Conservation (phyloP, 2,797 vertebrate species). For the Petrocephalus sullivani region DNA sequence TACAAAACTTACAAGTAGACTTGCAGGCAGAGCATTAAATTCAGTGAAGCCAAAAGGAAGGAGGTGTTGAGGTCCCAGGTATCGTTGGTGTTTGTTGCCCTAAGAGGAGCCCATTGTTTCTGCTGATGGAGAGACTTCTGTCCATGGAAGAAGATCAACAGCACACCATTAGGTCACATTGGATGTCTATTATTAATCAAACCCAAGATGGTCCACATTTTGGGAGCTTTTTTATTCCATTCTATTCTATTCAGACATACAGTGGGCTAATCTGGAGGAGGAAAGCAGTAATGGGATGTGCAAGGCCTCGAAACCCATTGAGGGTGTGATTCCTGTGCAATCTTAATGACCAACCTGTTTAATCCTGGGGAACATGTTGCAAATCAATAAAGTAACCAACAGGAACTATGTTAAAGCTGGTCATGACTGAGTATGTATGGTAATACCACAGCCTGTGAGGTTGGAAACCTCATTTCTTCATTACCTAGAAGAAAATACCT, state of each 20-base stretch:
- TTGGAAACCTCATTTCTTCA: not conserved
- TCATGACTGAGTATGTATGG: not conserved
- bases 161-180: not conserved
- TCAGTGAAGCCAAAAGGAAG: not conserved
- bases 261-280: not conserved
- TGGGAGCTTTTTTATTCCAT: not conserved
- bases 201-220: not conserved
- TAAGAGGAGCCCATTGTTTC: not conserved
- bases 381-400: not conserved
- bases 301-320: not conserved
- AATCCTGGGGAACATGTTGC: not conserved
- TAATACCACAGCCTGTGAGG: not conserved
- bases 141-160: not conserved
- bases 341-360: not conserved
- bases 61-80: not conserved
- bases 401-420: not conserved
- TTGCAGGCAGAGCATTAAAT: not conserved
- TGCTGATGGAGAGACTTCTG: not conserved
- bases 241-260: no score
- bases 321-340: not conserved
- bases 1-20: not conserved
- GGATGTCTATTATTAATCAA: conserved; percentile 8
- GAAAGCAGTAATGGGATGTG: not conserved
- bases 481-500: not conserved
- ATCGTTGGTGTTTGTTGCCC: not conserved